Percentiles rank a stretch among this genome's conserved stretches.
These are phyloP conservation scores for Stenichneumon culpator DNA, from an alignment of 2,888 invertebrate genomes.

Conservation along the genomic window DNA sequence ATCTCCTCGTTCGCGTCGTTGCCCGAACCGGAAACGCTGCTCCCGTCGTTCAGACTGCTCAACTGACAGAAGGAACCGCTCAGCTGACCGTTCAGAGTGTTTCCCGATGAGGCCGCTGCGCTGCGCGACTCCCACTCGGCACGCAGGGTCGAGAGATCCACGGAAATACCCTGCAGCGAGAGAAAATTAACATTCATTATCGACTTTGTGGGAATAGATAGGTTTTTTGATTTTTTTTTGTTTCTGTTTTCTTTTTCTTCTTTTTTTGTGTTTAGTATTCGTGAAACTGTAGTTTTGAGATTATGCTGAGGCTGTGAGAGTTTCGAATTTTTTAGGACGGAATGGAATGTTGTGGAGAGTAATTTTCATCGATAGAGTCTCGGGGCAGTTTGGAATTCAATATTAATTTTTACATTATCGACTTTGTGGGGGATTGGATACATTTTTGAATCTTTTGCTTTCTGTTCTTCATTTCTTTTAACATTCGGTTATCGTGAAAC, in stretches of 20 bases:
- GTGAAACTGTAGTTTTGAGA: background rate
- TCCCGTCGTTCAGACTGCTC: constrained; percentile 82
- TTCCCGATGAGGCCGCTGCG: constrained; percentile 86
- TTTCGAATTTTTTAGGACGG: too few species aligned
- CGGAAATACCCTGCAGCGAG: constrained; percentile 90
- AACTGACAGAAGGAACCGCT: constrained; percentile 79
- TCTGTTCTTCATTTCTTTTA: background rate
- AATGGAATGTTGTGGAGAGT: too few species aligned
- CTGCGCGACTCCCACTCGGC: constrained; percentile 92
- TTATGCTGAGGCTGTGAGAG: too few species aligned
- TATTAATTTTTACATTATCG: background rate
- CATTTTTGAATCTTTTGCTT: constrained; percentile 17
- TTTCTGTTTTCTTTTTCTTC: background rate
- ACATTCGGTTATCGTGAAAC: background rate
- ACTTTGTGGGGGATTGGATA: background rate
- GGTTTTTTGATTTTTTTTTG: constrained; percentile 13
- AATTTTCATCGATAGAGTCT: too few species aligned
- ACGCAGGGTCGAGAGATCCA: constrained; percentile 94
- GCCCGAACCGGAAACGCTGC: constrained; percentile 84
- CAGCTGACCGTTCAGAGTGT: constrained; percentile 76
- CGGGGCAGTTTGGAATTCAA: too few species aligned
- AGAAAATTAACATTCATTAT: constrained; percentile 38
- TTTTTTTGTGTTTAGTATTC: too few species aligned
- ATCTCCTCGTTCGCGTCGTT: constrained; percentile 87
- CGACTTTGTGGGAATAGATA: background rate